Evolutionary conservation across 2,888 invertebrate species (phyloP), one percentile per base, ranked within the genome.

Genomic region (Bellardia bayeri): DNA sequence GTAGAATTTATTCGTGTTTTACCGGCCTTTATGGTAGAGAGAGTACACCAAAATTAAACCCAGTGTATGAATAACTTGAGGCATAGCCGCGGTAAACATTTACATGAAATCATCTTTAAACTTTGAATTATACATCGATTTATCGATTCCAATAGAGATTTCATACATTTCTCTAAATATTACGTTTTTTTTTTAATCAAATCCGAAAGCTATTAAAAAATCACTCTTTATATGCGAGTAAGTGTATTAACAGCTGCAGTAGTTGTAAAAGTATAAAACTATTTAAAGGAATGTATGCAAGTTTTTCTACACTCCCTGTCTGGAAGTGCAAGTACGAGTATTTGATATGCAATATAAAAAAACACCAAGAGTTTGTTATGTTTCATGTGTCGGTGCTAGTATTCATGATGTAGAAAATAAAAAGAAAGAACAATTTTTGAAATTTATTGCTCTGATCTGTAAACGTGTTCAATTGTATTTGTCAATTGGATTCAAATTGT

Each of bases 381-480:
- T 30, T 33, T 5, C 45, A 30, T 72, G 23, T 40, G 23, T 16
- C 8, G 49, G 68, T 68, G n/a, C 5, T 11, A 58, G 33, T 51
- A 37, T 69, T 37, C 23, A 3, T 69, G 49, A n/a, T 42, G 45
- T 14, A 58, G 33, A 61, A 61, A 58, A 66, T 30, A 1, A 14
- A 64, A 51, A 8, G 13, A 33, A 37, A 37, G n/a, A 61, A 56
- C 23, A 42, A 49, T 16, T 45, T 68, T 61, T 79, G 42, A 40
- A 80, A 58, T 79, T 74, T 74, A 66, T 79, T 49, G 61, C 49
- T 75, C 69, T 69, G 68, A 69, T 80, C 61, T 74, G 45, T 33
- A 54, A 80, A 75, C 54, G 74, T 79, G 74, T 79, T 79, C 66
- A 79, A 68, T 79, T 75, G 74, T 85, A 63, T 75, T 80, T 69